Evolutionary conservation across 2,888 invertebrate species (phyloP).

Genomic region (Noctua comes): DNA sequence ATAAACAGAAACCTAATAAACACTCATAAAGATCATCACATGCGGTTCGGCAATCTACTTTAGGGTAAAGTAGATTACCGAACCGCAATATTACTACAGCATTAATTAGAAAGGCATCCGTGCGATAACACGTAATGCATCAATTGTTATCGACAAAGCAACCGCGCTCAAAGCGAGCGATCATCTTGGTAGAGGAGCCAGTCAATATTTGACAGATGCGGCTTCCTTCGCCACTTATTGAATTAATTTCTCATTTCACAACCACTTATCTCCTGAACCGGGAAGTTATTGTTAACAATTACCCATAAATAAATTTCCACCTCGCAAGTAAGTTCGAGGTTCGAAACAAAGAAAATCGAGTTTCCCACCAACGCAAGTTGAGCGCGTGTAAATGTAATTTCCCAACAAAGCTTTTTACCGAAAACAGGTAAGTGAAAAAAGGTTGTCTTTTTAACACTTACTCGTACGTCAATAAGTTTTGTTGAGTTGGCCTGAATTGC

Average conservation of each 20-base stretch:
- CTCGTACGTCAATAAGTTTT: conserved; percentile 44
- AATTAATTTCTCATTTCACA: conserved; percentile 74
- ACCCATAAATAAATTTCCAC: conserved; percentile 71
- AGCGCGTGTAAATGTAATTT: conserved; percentile 66
- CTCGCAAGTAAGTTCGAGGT: conserved; percentile 63
- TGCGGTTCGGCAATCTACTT: too few relatives aligned
- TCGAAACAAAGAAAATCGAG: conserved; percentile 66
- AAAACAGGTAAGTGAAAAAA: conserved; percentile 57
- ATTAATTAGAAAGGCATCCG: conserved; percentile 47
- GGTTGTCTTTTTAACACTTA: conserved; percentile 56
- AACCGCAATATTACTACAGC: conserved; percentile 42
- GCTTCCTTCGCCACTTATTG: conserved; percentile 61
- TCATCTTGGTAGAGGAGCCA: conserved; percentile 30
- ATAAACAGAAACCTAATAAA: background rate
- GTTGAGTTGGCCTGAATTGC: conserved; percentile 28
- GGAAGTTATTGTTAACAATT: conserved; percentile 71
- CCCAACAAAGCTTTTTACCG: conserved; percentile 62
- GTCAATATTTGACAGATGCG: conserved; percentile 61
- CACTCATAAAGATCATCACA: background rate
- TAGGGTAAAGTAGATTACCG: conserved; percentile 22
- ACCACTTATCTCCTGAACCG: conserved; percentile 66
- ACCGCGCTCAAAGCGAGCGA: conserved; percentile 40
- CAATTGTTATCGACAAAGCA: conserved; percentile 43
- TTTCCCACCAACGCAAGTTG: conserved; percentile 61
- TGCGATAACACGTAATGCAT: conserved; percentile 44